Base-by-base conservation (phyloP, 2,888 invertebrate species). In the Trachelus stipa region DNA sequence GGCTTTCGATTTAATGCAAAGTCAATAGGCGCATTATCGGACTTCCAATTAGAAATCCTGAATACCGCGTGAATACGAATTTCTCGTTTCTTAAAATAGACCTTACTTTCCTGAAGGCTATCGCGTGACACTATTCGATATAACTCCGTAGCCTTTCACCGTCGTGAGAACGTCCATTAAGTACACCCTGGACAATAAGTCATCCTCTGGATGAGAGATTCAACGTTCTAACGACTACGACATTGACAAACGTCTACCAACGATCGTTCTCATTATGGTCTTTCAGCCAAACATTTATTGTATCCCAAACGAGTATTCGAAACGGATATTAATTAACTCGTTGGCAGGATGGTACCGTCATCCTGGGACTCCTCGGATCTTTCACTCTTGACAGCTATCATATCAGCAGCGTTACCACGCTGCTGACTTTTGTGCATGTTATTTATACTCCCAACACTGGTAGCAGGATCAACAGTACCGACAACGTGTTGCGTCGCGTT, bases 361-460 rank as follows among this genome's bases (percentile, higher is more conserved):
- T 56, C 56, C 56, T 56, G 56, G 9, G 56, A 56, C 6, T 82
- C 79, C 34, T 79, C 82, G 82, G 71, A 31, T 31, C 78, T 78
- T 84, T 85, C 85, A 81, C 83, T 82, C 75, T 85, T 85, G 73
- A 86, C 82, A 81, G 85, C 82, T 83, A 86, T 85, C 77, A 80
- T 77, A 35, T 82, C 81, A 68, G 75, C 82, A 74, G 76, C 68
- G 79, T 76, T 78, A 31, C 31, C 9, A 23, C 15, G 71, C 12
- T 31, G 31, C 31, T 71, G 31, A 34, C 12, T 34, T 15, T 71
- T 71, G 76, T 79, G 76, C 40, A 80, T 76, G 73, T 85, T 75
- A 79, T 77, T 80, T 69, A 76, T 76, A 33, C 68, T 73, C 12
- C 69, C 69, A 76, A 35, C 73, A 68, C 79, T 37, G 31, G 81